phyloP scores from a whole-genome alignment of 2,797 vertebrate species.

The Prunella strophiata region DNA sequence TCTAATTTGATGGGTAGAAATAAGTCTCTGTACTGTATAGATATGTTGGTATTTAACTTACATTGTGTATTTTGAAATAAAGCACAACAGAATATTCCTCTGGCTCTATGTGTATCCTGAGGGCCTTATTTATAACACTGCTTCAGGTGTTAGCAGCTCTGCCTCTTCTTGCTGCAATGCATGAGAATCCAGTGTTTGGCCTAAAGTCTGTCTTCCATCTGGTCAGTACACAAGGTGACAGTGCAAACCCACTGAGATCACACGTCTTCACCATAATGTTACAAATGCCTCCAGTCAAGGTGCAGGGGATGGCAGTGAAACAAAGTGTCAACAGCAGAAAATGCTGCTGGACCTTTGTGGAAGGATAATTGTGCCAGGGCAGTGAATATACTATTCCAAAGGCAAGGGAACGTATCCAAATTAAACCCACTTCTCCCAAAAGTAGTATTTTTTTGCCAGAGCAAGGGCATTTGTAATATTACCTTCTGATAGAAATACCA shows the following conservation, averaged over 20 bases:
- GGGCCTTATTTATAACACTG: background rate
- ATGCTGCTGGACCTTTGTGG: background rate
- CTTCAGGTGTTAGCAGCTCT: background rate
- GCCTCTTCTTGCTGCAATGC: background rate
- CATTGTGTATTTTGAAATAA: conserved; percentile 33
- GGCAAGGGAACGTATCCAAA: background rate
- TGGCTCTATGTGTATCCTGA: background rate
- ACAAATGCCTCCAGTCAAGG: background rate
- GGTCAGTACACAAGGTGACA: background rate
- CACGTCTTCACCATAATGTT: background rate
- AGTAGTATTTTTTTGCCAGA: background rate
- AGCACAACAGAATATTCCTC: background rate
- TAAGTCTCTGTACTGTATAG: background rate
- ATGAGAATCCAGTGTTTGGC: background rate
- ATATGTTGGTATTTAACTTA: background rate
- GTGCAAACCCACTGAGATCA: background rate
- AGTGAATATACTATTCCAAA: background rate
- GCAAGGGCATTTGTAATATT: background rate
- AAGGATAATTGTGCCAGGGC: background rate
- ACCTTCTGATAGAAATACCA: background rate
- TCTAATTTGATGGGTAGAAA: background rate
- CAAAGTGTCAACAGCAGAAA: background rate
- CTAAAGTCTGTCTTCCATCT: background rate
- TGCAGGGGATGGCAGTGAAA: background rate
- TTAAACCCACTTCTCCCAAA: background rate